Conservation (phyloP, 1,140 invertebrate species). For the Bombus impatiens region DNA sequence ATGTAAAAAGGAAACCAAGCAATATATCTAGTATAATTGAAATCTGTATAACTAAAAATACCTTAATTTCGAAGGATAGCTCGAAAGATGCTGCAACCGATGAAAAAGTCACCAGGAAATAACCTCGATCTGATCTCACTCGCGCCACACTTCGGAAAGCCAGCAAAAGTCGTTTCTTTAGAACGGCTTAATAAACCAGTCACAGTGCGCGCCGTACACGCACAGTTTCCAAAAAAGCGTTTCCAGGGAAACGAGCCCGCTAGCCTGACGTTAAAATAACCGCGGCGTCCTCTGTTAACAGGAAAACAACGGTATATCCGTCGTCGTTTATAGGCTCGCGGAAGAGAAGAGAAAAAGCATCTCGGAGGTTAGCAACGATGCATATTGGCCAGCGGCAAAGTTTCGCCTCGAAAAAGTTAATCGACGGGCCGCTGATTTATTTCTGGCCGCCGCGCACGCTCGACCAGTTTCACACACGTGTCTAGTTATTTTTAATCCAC, state of each 20-base stretch:
- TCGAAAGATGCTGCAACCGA: too few relatives aligned
- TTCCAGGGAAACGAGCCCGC: not conserved
- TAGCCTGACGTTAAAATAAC: conserved; percentile 26
- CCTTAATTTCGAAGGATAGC: too few relatives aligned
- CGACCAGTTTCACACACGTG: conserved; percentile 44
- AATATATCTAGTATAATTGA: too few relatives aligned
- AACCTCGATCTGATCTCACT: too few relatives aligned
- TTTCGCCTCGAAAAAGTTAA: conserved; percentile 53
- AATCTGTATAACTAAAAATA: too few relatives aligned
- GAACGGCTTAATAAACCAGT: not conserved
- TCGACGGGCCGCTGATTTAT: conserved; percentile 45
- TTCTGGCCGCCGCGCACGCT: conserved; percentile 45
- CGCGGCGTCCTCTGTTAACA: conserved; percentile 7
- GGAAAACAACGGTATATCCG: conserved; percentile 34
- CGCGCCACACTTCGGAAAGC: not conserved
- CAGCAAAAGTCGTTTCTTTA: not conserved
- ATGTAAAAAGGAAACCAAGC: too few relatives aligned
- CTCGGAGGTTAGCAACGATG: not conserved
- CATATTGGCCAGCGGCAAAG: conserved; percentile 3
- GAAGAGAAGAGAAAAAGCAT: conserved; percentile 10
- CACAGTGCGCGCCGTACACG: too few relatives aligned
- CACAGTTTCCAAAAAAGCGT: not conserved
- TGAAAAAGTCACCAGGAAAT: too few relatives aligned
- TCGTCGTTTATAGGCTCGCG: conserved; percentile 1
- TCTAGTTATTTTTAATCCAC: conserved; percentile 53